A percentile compares a stretch with the other conserved stretches of the same genome.
phyloP scores from a whole-genome alignment of 2,113 vertebrate species.

The Serranochromis macrocephalus region DNA sequence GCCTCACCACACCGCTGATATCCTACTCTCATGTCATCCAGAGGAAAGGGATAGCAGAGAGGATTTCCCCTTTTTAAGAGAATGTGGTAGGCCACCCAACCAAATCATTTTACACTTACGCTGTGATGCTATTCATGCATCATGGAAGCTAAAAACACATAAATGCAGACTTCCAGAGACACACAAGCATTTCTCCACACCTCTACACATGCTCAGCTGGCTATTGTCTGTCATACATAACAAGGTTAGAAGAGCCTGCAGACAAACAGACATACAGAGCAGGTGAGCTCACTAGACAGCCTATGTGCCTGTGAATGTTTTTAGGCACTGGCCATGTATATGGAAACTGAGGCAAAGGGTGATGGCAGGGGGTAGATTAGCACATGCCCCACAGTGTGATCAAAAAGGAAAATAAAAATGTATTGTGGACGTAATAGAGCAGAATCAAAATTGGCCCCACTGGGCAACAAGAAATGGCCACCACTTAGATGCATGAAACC shows the following conservation, averaged over 20 bases:
- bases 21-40: neutral
- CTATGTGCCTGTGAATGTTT: neutral
- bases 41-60: neutral
- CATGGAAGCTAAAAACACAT: neutral
- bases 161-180: neutral
- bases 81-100: neutral
- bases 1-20: neutral
- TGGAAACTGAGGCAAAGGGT: conserved; percentile 3
- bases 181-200: neutral
- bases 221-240: conserved; percentile 25
- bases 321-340: neutral
- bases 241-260: neutral
- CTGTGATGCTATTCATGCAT: conserved; percentile 41
- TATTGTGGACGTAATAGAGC: neutral
- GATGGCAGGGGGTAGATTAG: conserved; percentile 52
- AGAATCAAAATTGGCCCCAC: conserved; percentile 23
- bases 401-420: conserved; percentile 4
- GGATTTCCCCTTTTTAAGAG: conserved; percentile 4
- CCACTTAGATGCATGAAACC: conserved; percentile 46
- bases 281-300: conserved; percentile 8
- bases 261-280: conserved; percentile 5
- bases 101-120: conserved; percentile 28
- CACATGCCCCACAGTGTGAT: conserved; percentile 10
- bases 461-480: conserved; percentile 18
- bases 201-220: neutral